These are phyloP conservation scores for Tichodroma muraria DNA, from an alignment of 2,113 vertebrate genomes.

Conservation along the genomic window DNA sequence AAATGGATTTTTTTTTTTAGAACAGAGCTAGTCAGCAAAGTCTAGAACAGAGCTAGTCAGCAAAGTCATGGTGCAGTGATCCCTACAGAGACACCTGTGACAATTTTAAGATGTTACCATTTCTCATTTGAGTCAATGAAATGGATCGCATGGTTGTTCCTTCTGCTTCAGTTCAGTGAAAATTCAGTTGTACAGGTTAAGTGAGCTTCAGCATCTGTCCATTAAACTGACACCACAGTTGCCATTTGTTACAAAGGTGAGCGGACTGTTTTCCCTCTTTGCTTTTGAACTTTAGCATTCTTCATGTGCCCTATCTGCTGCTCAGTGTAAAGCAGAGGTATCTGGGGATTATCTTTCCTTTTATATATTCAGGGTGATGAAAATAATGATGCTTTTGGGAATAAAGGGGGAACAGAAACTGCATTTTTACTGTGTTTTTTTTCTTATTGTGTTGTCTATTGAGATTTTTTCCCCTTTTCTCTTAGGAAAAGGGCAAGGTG, in stretches of 20 bases:
- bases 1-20: too few relatives aligned
- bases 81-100: neutral
- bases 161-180: neutral
- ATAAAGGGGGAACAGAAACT: neutral
- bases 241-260: neutral
- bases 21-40: neutral
- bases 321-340: neutral
- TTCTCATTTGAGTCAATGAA: neutral
- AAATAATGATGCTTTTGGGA: neutral
- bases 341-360: neutral
- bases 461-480: neutral
- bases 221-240: neutral
- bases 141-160: neutral
- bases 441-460: neutral
- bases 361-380: neutral
- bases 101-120: neutral
- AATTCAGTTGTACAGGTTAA: neutral
- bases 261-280: neutral
- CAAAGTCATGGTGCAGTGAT: neutral
- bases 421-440: neutral
- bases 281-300: neutral
- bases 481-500: slow-evolving; percentile 80
- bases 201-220: neutral
- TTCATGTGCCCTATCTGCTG: accelerated
- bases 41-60: neutral